Evolutionary conservation across 2,797 vertebrate genomes (phyloP).

Genomic region (Euthynnus affinis): DNA sequence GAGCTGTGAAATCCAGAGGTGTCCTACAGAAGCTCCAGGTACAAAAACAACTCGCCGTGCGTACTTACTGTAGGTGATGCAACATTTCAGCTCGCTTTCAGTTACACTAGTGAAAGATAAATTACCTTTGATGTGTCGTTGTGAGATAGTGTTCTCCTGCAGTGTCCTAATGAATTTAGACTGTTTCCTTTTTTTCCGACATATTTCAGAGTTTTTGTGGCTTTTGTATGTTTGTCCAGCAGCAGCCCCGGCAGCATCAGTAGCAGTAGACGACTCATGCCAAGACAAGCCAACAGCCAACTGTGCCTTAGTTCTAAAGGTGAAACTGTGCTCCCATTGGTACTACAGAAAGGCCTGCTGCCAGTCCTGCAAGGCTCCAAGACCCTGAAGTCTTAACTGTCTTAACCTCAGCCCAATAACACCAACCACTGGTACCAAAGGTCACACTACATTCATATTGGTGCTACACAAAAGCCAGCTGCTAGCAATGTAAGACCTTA

Average conservation of each 20-base stretch:
- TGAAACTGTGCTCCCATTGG: constrained; percentile 91
- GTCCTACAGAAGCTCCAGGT: constrained; percentile 88
- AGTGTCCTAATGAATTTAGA: not conserved
- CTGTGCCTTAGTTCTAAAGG: constrained; percentile 89
- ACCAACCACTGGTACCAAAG: constrained; percentile 51
- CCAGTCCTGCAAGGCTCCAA: constrained; percentile 84
- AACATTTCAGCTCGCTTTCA: not conserved
- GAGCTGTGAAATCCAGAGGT: constrained; percentile 85
- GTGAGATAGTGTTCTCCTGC: not conserved
- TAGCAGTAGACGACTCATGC: constrained; percentile 81
- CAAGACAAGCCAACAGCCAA: constrained; percentile 89
- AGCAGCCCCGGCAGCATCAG: constrained; percentile 39
- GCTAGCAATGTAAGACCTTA: constrained; percentile 49
- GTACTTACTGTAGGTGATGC: not conserved
- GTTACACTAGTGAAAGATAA: not conserved
- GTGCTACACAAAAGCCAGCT: constrained; percentile 61
- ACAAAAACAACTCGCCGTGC: constrained; percentile 26
- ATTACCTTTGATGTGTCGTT: not conserved
- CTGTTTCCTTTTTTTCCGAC: not conserved
- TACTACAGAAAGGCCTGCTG: constrained; percentile 92
- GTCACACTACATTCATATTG: constrained; percentile 47
- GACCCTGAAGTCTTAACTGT: constrained; percentile 71
- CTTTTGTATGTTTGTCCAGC: constrained; percentile 28
- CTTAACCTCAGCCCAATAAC: constrained; percentile 30
- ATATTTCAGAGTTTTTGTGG: not conserved